A percentile compares a stretch with the other conserved stretches of the same genome.
Conservation (phyloP, 2,797 vertebrate genomes). For the Lithobates pipiens region DNA sequence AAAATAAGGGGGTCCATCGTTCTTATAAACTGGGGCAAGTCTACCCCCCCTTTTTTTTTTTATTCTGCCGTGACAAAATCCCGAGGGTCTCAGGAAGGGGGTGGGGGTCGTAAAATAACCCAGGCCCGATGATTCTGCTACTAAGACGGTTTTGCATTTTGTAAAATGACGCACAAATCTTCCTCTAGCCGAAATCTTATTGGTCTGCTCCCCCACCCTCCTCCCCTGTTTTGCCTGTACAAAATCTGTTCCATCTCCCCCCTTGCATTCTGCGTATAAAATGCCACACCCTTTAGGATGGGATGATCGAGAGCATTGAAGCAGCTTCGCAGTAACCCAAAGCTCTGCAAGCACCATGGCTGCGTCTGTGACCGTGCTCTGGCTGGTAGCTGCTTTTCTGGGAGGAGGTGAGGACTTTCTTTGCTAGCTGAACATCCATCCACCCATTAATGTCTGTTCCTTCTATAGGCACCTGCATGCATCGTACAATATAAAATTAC, state of each 20-base stretch:
- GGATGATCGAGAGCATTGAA: conserved; percentile 41
- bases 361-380: conserved; percentile 15
- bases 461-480: not conserved
- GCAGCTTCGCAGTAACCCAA: conserved; percentile 20
- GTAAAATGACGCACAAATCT: conserved; percentile 35
- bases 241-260: conserved; percentile 47
- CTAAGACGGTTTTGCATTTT: conserved; percentile 25
- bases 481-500: not conserved
- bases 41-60: not conserved
- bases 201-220: conserved; percentile 43
- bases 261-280: conserved; percentile 60
- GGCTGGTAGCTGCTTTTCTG: conserved; percentile 34
- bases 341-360: conserved; percentile 39
- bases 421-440: not conserved
- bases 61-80: not conserved
- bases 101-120: not conserved
- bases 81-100: not conserved
- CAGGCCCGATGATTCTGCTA: conserved; percentile 31
- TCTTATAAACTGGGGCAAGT: not conserved
- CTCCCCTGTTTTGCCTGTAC: conserved; percentile 28
- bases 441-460: not conserved
- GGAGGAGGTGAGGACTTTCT: conserved; percentile 41
- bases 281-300: conserved; percentile 59
- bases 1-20: not conserved
- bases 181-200: conserved; percentile 32